These are phyloP conservation scores for Nyctibius grandis DNA, from an alignment of 2,797 vertebrate species.

Conservation along the genomic window DNA sequence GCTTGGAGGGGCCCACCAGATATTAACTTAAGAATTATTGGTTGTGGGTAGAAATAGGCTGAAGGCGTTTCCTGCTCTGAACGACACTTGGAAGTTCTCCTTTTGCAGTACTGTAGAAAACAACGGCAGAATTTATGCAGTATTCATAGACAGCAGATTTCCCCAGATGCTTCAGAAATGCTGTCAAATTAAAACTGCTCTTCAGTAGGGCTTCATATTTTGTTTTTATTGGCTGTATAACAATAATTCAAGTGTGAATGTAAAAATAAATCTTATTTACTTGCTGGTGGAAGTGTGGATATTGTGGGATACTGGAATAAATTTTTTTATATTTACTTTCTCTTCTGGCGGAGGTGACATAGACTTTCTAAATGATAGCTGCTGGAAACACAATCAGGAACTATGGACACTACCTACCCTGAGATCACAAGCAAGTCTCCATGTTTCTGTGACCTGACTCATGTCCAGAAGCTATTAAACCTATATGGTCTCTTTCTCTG, in stretches of 20 bases:
- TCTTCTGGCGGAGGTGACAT: background rate
- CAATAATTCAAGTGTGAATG: slow-evolving; percentile 44
- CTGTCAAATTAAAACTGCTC: slow-evolving; percentile 56
- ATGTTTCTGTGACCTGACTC: background rate
- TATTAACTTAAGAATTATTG: slow-evolving; percentile 64
- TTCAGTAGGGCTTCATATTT: slow-evolving; percentile 43
- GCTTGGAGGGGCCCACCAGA: slow-evolving; percentile 2
- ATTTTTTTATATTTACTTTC: background rate
- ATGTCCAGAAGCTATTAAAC: background rate
- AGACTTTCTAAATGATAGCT: background rate
- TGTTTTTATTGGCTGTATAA: slow-evolving; percentile 47
- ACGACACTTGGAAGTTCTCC: slow-evolving; percentile 28
- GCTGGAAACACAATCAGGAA: background rate
- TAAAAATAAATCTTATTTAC: slow-evolving; percentile 55
- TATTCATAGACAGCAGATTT: slow-evolving; percentile 46
- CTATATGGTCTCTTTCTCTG: background rate
- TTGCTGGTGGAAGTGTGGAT: slow-evolving; percentile 18
- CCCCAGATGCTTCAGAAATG: slow-evolving; percentile 49
- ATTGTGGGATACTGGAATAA: background rate
- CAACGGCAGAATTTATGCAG: slow-evolving; percentile 28
- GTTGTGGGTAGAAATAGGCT: slow-evolving; percentile 56
- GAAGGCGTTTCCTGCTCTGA: slow-evolving; percentile 59
- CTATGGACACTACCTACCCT: background rate
- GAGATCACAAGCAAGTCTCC: background rate
- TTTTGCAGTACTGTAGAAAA: slow-evolving; percentile 29